Base-by-base conservation (phyloP, 2,797 vertebrate genomes). In the Gymnodraco acuticeps region DNA sequence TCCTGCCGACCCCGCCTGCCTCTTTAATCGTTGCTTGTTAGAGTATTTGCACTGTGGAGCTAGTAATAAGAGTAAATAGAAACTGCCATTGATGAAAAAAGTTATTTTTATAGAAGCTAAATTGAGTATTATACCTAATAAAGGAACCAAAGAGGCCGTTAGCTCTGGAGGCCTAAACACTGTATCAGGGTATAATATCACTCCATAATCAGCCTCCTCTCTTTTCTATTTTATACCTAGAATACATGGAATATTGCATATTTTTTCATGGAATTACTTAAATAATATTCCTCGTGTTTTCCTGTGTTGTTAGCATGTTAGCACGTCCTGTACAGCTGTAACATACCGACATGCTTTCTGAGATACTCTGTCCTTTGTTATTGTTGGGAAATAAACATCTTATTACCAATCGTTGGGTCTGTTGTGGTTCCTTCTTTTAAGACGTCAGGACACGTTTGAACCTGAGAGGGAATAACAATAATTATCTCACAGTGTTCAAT, bases 121-220 rank as follows among this genome's bases (percentile, higher is more conserved):
- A 93, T 93, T 93, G 93, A 95, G 95, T 97, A 95, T 97, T 96
- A 95, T 96, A 97, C 95, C 89, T 95, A 96, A 96, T 96, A 94
- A 96, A 96, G 96, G 96, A 98, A 99, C 98, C 98, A 99, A 99
- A 99, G 98, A 99, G 96, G 97, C 96, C 96, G 95, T 94, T 89
- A 90, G 93, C 94, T 95, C 75, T 70, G 94, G 92, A 96, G 97
- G 97, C 96, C 96, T 96, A 96, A 95, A 95, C 94, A 90, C 92
- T 96, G 93, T 96, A 97, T 97, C 97, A 97, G 97, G 97, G 96
- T 96, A 96, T 94, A 93, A 94, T 88, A 87, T 92, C 88, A 94
- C 94, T 96, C 95, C 94, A 95, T 95, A 93, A 95, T 95, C 94
- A 93, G 91, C 94, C 95, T 90, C 89, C 92, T 93, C 92, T 92